Evolutionary conservation across 2,888 invertebrate genomes (phyloP).

Genomic region (Nyleta sp.): DNA sequence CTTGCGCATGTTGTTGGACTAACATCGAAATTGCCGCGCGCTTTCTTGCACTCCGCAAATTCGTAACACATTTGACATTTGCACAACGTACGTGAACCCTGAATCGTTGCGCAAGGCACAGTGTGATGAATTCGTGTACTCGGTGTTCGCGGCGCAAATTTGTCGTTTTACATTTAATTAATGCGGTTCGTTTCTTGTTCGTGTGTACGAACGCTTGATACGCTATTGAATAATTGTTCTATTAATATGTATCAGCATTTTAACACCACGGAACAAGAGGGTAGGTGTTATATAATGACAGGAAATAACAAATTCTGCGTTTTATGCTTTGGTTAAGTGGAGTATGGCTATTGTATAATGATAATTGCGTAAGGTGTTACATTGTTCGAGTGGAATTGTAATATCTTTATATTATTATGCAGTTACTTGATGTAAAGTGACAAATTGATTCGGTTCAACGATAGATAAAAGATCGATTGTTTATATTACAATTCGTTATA

Average conservation of each 20-base stretch:
- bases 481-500: too few relatives aligned
- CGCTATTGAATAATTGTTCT: constrained; percentile 35
- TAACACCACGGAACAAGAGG: constrained; percentile 19
- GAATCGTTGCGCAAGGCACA: constrained; percentile 8
- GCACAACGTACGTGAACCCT: constrained; percentile 27
- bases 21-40: constrained; percentile 32
- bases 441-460: constrained; percentile 11
- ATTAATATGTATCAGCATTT: constrained; percentile 47
- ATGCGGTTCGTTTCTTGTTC: constrained; percentile 14
- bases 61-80: constrained; percentile 64
- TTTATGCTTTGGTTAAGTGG: constrained; percentile 22
- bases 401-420: constrained; percentile 7
- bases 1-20: constrained; percentile 32
- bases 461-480: neutral
- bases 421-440: constrained; percentile 13
- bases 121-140: constrained; percentile 34
- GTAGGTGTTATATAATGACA: constrained; percentile 46
- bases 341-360: constrained; percentile 33
- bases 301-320: constrained; percentile 31
- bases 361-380: constrained; percentile 26
- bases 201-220: neutral
- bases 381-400: constrained; percentile 11
- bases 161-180: constrained; percentile 37
- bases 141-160: constrained; percentile 16
- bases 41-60: constrained; percentile 55